Evolutionary conservation across 2,888 invertebrate species (phyloP), one percentile per base, ranked within the genome.

Genomic region (Atherix ibis): DNA sequence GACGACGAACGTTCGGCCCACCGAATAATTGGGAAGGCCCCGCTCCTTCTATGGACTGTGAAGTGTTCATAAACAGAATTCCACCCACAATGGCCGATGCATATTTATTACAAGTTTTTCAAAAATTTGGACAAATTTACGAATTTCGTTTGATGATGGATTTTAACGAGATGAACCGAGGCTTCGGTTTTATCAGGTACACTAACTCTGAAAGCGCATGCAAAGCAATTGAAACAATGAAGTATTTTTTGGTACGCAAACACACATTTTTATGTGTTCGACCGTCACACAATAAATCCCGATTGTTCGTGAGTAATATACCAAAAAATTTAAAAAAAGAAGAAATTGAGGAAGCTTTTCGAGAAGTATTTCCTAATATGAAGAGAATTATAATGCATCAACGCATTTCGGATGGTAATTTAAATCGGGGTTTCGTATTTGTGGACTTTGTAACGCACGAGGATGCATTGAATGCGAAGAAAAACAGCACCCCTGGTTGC

Each of bases 121-220:
- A 47, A 9, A 44, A 49, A 4, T 53, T 52, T 34, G 54, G 54
- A 0, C 37, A 40, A 12, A 47, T 54, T n/a, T 54, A 53, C 29
- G 49, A 52, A 35, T 49, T 53, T 25, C 48, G 54, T 2, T 37
- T 54, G 2, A 49, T 52, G 8, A 47, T 52, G 38, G 52, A 54
- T 29, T 52, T 49, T 34, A 46, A 45, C 34, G 44, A 51, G 13
- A 36, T 39, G 2, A 51, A 50, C 34, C 45, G 54, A 4, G 53
- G 53, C 6, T 54, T 48, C 34, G 52, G 47, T 1, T 53, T 49
- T 31, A 46, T 53, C 4, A 46, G 47, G 22, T 52, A 50, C 38
- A 46, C 49, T 2, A 48, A 40, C 4, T 49, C 50, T 32, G 46
- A 48, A 8, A 51, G 49, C 17, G 52, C 53, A 3, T 41, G 38